A percentile compares a stretch with the other conserved stretches of the same genome.
Evolutionary conservation across 1,140 invertebrate species (phyloP).

Genomic region (Pachypeltis micranthus): DNA sequence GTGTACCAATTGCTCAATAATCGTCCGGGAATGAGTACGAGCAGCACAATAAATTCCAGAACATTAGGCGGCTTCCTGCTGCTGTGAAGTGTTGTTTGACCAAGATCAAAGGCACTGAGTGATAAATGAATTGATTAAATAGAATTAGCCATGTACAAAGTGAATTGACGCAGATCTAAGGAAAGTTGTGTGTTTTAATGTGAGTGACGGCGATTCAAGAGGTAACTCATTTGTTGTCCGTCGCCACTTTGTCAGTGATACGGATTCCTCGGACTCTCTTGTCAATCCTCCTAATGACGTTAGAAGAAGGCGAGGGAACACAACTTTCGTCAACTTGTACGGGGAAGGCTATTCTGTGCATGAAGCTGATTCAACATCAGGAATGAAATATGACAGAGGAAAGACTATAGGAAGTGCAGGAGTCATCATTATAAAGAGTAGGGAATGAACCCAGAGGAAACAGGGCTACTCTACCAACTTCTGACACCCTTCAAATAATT

Average conservation of each 20-base stretch:
- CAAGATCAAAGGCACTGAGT: no score
- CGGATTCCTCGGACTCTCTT: not conserved
- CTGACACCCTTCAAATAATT: not conserved
- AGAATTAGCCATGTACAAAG: no score
- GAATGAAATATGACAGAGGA: not conserved
- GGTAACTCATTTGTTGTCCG: no score
- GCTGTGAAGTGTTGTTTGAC: no score
- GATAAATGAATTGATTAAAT: no score
- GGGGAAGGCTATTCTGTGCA: not conserved
- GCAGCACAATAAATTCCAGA: no score
- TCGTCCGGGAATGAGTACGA: no score
- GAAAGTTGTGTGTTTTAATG: no score
- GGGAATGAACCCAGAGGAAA: not conserved
- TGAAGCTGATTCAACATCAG: not conserved
- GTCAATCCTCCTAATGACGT: not conserved
- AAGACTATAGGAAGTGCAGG: not conserved
- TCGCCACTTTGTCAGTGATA: not conserved
- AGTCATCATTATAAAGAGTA: not conserved
- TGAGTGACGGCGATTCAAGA: no score
- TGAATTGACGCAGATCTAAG: no score
- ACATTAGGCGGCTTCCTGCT: no score
- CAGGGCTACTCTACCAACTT: not conserved
- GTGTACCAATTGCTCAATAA: no score
- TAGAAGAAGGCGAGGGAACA: not conserved
- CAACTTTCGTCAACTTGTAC: not conserved